Evolutionary conservation across 2,888 invertebrate species (phyloP).

Genomic region (Halocaridina rubra): DNA sequence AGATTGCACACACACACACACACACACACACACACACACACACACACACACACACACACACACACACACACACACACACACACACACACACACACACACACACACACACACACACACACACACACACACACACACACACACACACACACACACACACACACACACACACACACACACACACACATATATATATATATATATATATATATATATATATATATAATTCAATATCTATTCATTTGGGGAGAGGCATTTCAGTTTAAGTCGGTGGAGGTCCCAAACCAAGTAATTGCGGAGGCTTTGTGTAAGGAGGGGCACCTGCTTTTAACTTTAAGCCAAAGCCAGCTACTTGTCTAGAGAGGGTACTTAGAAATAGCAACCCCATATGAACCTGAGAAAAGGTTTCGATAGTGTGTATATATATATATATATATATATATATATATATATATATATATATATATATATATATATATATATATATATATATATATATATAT

Average conservation of each 20-base stretch:
- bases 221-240: background rate
- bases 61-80: too few species aligned
- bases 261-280: background rate
- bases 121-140: too few species aligned
- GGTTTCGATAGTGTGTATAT: background rate
- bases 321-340: too few species aligned
- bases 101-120: too few species aligned
- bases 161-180: background rate
- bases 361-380: too few species aligned
- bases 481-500: background rate
- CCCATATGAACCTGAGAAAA: too few species aligned
- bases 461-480: background rate
- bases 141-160: background rate
- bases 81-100: too few species aligned
- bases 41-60: too few species aligned
- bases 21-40: too few species aligned
- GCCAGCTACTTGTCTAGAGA: too few species aligned
- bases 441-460: background rate
- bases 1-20: too few species aligned
- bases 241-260: background rate
- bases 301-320: too few species aligned
- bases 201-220: background rate
- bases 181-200: background rate
- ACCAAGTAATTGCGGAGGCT: background rate
- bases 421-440: background rate